phyloP scores from a whole-genome alignment of 1,140 invertebrate species.

The Drosophila sproati region DNA sequence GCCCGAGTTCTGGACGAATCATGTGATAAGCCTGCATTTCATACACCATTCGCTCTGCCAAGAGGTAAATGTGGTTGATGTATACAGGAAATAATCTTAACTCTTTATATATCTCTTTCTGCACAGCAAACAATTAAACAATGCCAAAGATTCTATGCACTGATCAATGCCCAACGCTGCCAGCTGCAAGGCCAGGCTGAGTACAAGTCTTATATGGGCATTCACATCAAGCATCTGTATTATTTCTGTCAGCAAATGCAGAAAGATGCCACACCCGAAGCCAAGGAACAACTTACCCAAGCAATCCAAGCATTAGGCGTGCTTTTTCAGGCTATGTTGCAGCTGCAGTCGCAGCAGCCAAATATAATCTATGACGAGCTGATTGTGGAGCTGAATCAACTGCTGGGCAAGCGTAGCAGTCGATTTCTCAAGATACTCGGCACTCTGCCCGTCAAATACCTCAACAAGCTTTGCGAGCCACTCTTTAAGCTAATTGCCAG shows the following conservation, averaged over 20 bases:
- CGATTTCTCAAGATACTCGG: constrained; percentile 36
- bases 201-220: constrained; percentile 54
- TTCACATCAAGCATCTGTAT: constrained; percentile 58
- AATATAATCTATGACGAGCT: constrained; percentile 17
- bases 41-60: constrained; percentile 52
- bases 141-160: constrained; percentile 52
- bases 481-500: constrained; percentile 36
- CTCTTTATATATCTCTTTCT: not conserved
- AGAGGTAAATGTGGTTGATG: constrained; percentile 25
- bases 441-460: constrained; percentile 15
- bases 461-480: constrained; percentile 37
- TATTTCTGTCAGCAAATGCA: constrained; percentile 26
- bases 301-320: constrained; percentile 40
- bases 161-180: constrained; percentile 39
- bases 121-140: constrained; percentile 31
- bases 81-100: not conserved
- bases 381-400: constrained; percentile 41
- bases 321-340: constrained; percentile 47
- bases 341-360: constrained; percentile 4
- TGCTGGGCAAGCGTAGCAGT: constrained; percentile 45
- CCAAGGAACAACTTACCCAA: constrained; percentile 16
- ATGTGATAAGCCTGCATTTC: constrained; percentile 56
- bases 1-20: constrained; percentile 53
- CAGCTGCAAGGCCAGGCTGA: constrained; percentile 42
- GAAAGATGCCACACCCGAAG: constrained; percentile 6